A percentile compares a stretch with the other conserved stretches of the same genome.
Evolutionary conservation across 92 coral and sea anemone species (phyloP).

Genomic region (Scolanthus callimorphus): DNA sequence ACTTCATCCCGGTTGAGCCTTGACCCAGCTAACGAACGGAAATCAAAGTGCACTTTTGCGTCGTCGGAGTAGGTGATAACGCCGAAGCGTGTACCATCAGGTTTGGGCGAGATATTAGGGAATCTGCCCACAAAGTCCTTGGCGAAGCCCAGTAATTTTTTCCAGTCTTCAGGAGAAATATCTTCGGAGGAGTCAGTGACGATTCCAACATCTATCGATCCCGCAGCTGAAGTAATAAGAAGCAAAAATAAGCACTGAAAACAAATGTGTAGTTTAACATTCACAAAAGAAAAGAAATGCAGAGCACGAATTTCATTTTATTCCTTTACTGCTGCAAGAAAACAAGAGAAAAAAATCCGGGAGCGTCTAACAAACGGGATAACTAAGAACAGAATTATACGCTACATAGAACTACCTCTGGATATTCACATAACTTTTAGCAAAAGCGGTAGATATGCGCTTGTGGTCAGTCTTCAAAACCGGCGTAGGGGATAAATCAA

Average conservation of each 20-base stretch:
- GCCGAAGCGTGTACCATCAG: conserved; percentile 67
- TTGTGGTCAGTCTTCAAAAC: too few species aligned
- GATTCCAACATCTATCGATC: conserved; percentile 68
- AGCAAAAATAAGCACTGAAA: not conserved
- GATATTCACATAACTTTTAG: too few species aligned
- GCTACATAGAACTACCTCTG: too few species aligned
- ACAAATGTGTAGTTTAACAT: too few species aligned
- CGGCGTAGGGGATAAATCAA: too few species aligned
- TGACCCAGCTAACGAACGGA: conserved; percentile 53
- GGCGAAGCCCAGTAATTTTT: conserved; percentile 31
- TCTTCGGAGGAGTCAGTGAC: conserved; percentile 66
- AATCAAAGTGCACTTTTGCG: conserved; percentile 42
- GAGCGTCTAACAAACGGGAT: too few species aligned
- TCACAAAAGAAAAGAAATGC: too few species aligned
- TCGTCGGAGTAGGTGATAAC: conserved; percentile 46
- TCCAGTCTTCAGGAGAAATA: conserved; percentile 49
- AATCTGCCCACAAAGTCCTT: conserved; percentile 45
- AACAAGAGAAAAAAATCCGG: too few species aligned
- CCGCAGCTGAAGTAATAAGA: conserved; percentile 22
- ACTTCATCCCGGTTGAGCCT: conserved; percentile 39
- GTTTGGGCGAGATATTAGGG: conserved; percentile 36
- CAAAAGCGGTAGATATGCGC: too few species aligned
- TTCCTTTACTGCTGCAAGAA: too few species aligned
- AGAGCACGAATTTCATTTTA: too few species aligned
- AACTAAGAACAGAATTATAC: too few species aligned